Percentiles rank a stretch among this genome's conserved stretches.
Conservation (phyloP, 2,113 vertebrate species). For the Glareola pratincola region DNA sequence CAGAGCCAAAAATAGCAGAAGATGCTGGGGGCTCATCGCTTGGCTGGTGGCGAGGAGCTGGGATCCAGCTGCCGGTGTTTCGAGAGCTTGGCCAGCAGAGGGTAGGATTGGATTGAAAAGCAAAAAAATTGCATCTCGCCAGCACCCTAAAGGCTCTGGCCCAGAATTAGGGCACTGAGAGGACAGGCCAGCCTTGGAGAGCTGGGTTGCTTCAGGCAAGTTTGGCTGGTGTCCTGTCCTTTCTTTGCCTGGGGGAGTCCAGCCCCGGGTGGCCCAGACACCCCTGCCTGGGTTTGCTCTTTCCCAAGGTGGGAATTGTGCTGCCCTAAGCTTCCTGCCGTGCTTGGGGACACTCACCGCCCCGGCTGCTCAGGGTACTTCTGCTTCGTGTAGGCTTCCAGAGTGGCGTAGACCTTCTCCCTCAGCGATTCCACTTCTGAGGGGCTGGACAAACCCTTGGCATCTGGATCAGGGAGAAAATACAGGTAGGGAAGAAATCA, state of each 20-base stretch:
- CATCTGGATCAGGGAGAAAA: conserved; percentile 77
- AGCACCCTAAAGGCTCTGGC: not conserved
- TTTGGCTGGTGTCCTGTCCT: not conserved
- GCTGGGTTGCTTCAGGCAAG: not conserved
- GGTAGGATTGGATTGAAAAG: conserved; percentile 40
- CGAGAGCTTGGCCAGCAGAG: conserved; percentile 45
- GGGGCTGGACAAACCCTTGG: conserved; percentile 93
- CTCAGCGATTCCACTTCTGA: conserved; percentile 87
- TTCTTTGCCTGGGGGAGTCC: not conserved
- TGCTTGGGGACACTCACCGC: conserved; percentile 74
- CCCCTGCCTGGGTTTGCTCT: not conserved
- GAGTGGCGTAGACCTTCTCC: conserved; percentile 93
- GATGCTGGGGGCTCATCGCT: not conserved
- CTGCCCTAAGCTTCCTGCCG: not conserved
- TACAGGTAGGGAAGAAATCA: not conserved
- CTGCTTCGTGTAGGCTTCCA: conserved; percentile 97
- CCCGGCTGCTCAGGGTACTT: conserved; percentile 95
- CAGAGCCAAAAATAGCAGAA: not conserved
- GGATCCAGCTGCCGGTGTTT: not conserved
- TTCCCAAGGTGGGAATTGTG: not conserved
- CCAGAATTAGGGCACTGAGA: not conserved
- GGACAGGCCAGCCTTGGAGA: not conserved
- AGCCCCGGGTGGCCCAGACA: not conserved
- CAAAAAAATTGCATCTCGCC: rapidly evolving
- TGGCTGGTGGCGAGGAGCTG: rapidly evolving